Percentiles rank a stretch among this genome's conserved stretches.
These are phyloP conservation scores for Calidris pygmaea DNA, from an alignment of 2,113 vertebrate genomes.

Conservation along the genomic window DNA sequence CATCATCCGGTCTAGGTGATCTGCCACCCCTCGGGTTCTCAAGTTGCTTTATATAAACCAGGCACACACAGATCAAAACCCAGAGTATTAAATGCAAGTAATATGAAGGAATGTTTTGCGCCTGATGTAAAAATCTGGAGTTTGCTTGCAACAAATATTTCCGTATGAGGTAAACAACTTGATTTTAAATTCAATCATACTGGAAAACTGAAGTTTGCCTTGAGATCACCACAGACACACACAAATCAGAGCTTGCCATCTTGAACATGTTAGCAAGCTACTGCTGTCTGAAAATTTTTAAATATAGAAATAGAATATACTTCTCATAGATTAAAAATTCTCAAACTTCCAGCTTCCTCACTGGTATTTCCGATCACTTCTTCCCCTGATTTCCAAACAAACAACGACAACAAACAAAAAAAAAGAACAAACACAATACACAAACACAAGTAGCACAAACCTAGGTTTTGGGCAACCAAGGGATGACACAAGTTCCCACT, in stretches of 20 bases:
- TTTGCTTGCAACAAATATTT: neutral
- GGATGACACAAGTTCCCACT: neutral
- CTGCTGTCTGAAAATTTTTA: neutral
- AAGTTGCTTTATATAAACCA: neutral
- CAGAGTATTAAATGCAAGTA: neutral
- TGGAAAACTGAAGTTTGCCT: neutral
- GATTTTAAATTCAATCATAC: neutral
- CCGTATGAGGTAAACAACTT: neutral
- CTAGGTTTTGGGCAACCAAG: neutral
- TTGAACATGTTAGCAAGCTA: neutral
- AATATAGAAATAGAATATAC: neutral
- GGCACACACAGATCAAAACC: neutral
- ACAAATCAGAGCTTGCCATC: neutral
- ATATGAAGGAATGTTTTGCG: neutral
- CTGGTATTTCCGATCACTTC: neutral
- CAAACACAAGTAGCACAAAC: fast-evolving
- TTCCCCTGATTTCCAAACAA: neutral
- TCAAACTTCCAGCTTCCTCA: neutral
- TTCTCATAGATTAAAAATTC: neutral
- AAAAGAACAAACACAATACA: neutral
- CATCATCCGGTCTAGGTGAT: conserved; percentile 13
- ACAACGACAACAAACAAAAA: no score
- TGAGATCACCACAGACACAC: neutral
- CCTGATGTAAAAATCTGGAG: neutral
- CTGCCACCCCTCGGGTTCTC: neutral